A percentile compares a stretch with the other conserved stretches of the same genome.
These are phyloP conservation scores for Matsumyia berberina DNA, from an alignment of 2,888 invertebrate species.

Conservation along the genomic window DNA sequence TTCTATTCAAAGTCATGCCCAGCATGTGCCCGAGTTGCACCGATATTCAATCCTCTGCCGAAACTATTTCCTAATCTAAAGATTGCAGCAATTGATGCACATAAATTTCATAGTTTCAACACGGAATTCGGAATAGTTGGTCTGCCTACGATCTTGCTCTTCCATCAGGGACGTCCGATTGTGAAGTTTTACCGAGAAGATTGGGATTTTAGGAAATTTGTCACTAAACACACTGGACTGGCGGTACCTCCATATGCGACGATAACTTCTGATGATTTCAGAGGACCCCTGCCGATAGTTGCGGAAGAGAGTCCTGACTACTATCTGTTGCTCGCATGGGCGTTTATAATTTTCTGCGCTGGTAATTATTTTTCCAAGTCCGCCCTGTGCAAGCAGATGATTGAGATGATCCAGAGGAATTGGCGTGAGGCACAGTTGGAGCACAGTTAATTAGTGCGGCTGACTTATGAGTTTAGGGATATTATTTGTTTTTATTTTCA, in stretches of 20 bases:
- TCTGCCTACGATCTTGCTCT: slow-evolving; percentile 94
- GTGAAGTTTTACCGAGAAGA: slow-evolving; percentile 94
- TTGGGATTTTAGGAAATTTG: slow-evolving; percentile 91
- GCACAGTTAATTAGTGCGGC: slow-evolving; percentile 55
- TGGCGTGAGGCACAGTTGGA: slow-evolving; percentile 90
- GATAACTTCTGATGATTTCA: slow-evolving; percentile 90
- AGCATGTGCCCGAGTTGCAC: slow-evolving; percentile 95
- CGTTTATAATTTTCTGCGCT: slow-evolving; percentile 91
- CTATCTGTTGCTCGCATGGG: slow-evolving; percentile 92
- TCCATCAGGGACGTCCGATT: slow-evolving; percentile 94
- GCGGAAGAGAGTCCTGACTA: slow-evolving; percentile 92
- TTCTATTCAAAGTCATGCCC: slow-evolving; percentile 96
- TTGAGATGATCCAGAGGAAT: slow-evolving; percentile 93
- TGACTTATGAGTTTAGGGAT: slow-evolving; percentile 2
- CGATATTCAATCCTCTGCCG: slow-evolving; percentile 95
- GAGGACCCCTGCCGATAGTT: slow-evolving; percentile 92
- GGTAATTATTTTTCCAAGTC: slow-evolving; percentile 92
- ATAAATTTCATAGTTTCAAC: slow-evolving; percentile 92
- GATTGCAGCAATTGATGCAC: slow-evolving; percentile 95
- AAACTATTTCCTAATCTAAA: slow-evolving; percentile 93
- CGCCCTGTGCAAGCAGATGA: slow-evolving; percentile 90
- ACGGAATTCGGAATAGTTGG: slow-evolving; percentile 96
- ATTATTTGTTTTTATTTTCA: slow-evolving; percentile 42
- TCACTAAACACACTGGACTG: slow-evolving; percentile 90
- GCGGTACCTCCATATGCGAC: slow-evolving; percentile 86